A percentile compares a stretch with the other conserved stretches of the same genome.
Conservation (phyloP, 23 tunicate species). For the Diplosoma virens region DNA sequence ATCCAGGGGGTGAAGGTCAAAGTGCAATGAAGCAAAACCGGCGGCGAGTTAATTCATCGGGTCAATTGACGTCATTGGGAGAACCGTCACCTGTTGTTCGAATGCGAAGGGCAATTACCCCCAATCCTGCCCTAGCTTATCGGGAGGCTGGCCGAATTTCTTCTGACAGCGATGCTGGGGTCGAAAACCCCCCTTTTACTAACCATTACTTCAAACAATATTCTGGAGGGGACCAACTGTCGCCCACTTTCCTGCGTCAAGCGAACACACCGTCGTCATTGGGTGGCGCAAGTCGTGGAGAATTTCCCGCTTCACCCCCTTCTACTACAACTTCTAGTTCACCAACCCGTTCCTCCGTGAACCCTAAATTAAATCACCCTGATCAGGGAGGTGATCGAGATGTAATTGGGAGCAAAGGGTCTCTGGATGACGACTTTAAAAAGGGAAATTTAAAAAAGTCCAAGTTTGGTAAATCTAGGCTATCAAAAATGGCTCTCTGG, state of each 20-base stretch:
- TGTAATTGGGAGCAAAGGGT: not conserved
- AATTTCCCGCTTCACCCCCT: not conserved
- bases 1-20: not conserved
- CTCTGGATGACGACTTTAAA: conserved; percentile 4
- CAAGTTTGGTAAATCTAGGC: conserved; percentile 8
- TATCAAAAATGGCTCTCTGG: conserved; percentile 64
- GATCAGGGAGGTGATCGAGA: not conserved
- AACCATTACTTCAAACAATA: no score
- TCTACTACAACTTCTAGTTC: not conserved
- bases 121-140: conserved; percentile 40
- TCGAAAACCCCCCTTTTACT: no score
- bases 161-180: conserved; percentile 12
- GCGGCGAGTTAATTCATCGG: conserved; percentile 51
- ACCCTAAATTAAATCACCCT: not conserved
- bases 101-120: conserved; percentile 48
- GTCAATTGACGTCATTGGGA: conserved; percentile 27
- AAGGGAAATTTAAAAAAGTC: conserved; percentile 15
- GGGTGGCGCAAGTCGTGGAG: not conserved
- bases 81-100: conserved; percentile 14
- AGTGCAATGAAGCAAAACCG: conserved; percentile 12
- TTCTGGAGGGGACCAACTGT: no score
- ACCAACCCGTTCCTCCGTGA: not conserved
- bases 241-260: not conserved
- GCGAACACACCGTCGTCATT: not conserved
- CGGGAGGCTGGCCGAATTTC: not conserved